Evolutionary conservation across 2,113 vertebrate species (phyloP), one percentile per base, ranked within the genome.

Genomic region (Argyrosomus japonicus): DNA sequence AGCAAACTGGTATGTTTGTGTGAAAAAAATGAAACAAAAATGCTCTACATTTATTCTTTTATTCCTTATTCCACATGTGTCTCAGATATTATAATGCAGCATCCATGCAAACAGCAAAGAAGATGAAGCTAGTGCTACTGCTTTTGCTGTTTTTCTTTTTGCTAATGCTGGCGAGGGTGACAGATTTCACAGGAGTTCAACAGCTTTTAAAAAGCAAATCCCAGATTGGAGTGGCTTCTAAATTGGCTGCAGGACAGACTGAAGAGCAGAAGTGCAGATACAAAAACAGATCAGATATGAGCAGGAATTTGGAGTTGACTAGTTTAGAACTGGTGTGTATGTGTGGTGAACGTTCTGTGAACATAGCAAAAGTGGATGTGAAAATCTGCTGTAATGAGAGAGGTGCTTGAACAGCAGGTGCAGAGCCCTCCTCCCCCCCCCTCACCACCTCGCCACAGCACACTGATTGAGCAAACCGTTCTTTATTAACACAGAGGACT

Each of bases 391-490:
- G 61, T 89, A 89, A 92, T 92, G 77, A 91, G 85, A 83, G 81
- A 83, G 71, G 53, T 61, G 29, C 56, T 85, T 78, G 65, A 87
- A 85, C 90, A 92, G 89, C 76, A 87, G 85, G 80, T 87, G 87
- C 40, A 47, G 61, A 73, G 25, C 40, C 45, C 21, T 58, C n/a
- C 65, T 23, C 77, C 18, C 4, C 11, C 19, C 23, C 48, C 68
- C 27, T 71, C 57, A 25, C 68, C 77, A 40, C 68, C 47, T 54
- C 8, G 56, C 65, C 68, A 76, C 58, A 58, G 65, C 73, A 63
- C 80, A 91, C 75, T 90, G 90, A 90, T 47, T 85, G 83, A 86
- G 88, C 90, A 92, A 93, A 92, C 87, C 89, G 72, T 48, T 81
- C 73, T 91, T 85, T 91, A 91, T 92, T 92, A 91, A 91, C 86